phyloP scores from a whole-genome alignment of 1,140 invertebrate species.

The Arion vulgaris region DNA sequence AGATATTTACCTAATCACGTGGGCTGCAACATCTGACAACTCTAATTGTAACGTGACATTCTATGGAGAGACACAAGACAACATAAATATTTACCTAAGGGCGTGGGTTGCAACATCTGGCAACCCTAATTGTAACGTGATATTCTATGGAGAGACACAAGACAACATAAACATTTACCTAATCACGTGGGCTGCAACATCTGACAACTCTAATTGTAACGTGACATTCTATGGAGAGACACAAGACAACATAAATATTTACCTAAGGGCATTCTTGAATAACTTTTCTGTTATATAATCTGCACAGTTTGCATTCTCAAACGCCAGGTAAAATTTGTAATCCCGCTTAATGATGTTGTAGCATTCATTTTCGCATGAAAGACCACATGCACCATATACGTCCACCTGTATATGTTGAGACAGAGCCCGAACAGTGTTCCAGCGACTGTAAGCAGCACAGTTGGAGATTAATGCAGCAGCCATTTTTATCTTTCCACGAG shows the following conservation, averaged over 20 bases:
- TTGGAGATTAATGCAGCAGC: slow-evolving; percentile 75
- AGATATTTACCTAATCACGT: no score
- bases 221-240: no score
- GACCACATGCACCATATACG: slow-evolving; percentile 76
- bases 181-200: no score
- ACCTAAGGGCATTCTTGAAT: slow-evolving; percentile 46
- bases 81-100: no score
- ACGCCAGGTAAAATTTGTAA: slow-evolving; percentile 49
- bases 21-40: no score
- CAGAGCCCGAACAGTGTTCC: slow-evolving; percentile 75
- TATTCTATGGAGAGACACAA: no score
- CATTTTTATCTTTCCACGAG: slow-evolving; percentile 69
- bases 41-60: no score
- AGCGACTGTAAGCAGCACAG: slow-evolving; percentile 76
- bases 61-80: no score
- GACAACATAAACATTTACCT: no score
- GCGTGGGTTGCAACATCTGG: no score
- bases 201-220: no score
- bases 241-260: background rate
- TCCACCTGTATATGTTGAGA: slow-evolving; percentile 71
- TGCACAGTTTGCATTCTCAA: slow-evolving; percentile 45
- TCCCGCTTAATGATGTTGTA: slow-evolving; percentile 18
- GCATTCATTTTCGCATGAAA: slow-evolving; percentile 23
- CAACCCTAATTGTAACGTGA: no score
- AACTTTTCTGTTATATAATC: slow-evolving; percentile 55